Evolutionary conservation across 2,113 vertebrate species (phyloP), one percentile per base, ranked within the genome.

Genomic region (Phrynocephalus versicolor): DNA sequence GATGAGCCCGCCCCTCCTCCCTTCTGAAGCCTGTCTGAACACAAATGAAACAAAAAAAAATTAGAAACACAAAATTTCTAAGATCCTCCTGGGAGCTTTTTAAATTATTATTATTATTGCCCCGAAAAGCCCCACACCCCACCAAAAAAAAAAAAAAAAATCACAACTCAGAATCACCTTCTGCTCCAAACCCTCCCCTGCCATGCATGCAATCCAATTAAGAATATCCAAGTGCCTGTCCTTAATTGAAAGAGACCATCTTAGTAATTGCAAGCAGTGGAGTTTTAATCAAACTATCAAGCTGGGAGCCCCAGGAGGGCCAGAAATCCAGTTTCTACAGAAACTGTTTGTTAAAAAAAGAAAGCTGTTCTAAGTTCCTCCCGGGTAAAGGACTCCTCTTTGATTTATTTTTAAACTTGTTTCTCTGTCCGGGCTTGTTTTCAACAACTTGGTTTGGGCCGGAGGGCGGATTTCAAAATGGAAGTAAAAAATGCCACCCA

Each of bases 201-300:
- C 27, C 19, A 33, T 15, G 21, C 37, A 87, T 75, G 74, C 87
- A 39, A n/a, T n/a, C 87, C 90, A 92, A 93, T 94, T 93, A 93
- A 91, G 80, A 3, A 0, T 55, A 81, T 92, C 88, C 89, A 93
- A 87, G 91, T 89, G 84, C 88, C 88, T 67, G 90, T 74, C 65
- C 79, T 75, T 85, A 92, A 92, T 73, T 0, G 0, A 58, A 41
- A 94, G 25, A 69, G 89, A 85, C 93, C 93, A 92, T 87, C 74
- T 95, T 94, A 95, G 94, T 95, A 94, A 94, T 35, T 87, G 39
- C 79, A 39, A 25, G 0, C 27, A 0, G 89, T 86, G 92, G 37
- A 84, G 90, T 93, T n/a, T 93, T 95, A 94, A 93, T 91, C 90
- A 94, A 91, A 84, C 92, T 92, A 89, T 82, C 72, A 80, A 89